Conservation (phyloP, 2,888 invertebrate genomes). For the Drosophila nr. fundita region DNA sequence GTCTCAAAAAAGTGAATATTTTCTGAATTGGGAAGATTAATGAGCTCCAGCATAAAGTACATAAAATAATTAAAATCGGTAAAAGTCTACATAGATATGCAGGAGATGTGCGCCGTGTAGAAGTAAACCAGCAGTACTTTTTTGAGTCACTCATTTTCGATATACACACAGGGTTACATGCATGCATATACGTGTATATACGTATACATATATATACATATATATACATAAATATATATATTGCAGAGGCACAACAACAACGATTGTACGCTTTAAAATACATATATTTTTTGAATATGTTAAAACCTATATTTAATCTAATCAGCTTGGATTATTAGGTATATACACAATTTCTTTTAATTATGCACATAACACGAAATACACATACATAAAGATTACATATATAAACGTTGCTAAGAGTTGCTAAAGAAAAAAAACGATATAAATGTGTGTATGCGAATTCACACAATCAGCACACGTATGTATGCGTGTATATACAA, state of each 20-base stretch:
- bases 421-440: slow-evolving; percentile 6
- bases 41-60: not conserved
- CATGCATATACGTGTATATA: not conserved
- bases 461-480: not conserved
- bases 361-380: not conserved
- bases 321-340: not conserved
- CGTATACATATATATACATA: not conserved
- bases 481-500: not conserved
- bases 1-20: slow-evolving; percentile 24
- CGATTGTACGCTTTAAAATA: slow-evolving; percentile 16
- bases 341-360: not conserved
- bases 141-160: not conserved
- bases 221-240: slow-evolving; percentile 4
- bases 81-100: not conserved
- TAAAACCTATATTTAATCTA: not conserved
- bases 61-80: not conserved
- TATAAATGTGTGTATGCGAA: slow-evolving; percentile 17
- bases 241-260: slow-evolving; percentile 3
- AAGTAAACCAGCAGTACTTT: slow-evolving; percentile 1
- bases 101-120: not conserved
- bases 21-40: slow-evolving; percentile 13
- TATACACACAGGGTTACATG: not conserved
- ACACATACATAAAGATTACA: not conserved
- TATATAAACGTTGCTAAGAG: slow-evolving; percentile 2
- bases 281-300: not conserved